Conservation (phyloP, 2,888 invertebrate genomes). For the Liodrosophila aerea region DNA sequence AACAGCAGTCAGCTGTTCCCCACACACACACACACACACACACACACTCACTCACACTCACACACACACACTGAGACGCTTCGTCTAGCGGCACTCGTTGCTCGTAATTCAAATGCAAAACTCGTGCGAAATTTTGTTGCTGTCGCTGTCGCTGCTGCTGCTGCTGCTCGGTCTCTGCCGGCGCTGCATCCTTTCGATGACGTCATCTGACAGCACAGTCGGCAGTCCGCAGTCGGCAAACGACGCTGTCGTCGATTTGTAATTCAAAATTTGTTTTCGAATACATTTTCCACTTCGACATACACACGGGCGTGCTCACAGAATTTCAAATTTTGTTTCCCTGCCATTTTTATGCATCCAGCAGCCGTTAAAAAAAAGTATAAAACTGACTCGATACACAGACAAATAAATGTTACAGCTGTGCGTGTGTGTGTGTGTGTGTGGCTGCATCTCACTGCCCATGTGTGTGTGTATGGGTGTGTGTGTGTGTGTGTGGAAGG, state of each 20-base stretch:
- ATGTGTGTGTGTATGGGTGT: constrained; percentile 18
- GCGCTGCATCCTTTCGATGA: constrained; percentile 68
- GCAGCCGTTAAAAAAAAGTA: constrained; percentile 67
- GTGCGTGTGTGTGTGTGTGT: constrained; percentile 13
- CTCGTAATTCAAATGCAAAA: constrained; percentile 79
- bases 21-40: constrained; percentile 20
- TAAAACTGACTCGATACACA: constrained; percentile 32
- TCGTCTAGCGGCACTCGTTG: constrained; percentile 61
- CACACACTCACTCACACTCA: constrained; percentile 22
- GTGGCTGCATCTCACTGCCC: constrained; percentile 15
- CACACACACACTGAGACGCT: constrained; percentile 16
- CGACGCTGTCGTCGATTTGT: constrained; percentile 65
- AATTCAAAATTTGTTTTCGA: constrained; percentile 78
- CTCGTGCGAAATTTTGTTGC: constrained; percentile 77
- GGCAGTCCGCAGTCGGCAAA: not conserved
- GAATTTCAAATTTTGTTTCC: constrained; percentile 78
- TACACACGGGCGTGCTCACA: constrained; percentile 58
- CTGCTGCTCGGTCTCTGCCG: constrained; percentile 23
- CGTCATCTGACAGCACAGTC: constrained; percentile 53
- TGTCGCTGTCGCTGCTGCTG: constrained; percentile 35
- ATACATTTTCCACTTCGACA: constrained; percentile 74
- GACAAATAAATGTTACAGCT: not conserved
- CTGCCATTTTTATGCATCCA: constrained; percentile 73
- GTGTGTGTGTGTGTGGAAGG: constrained; percentile 60
- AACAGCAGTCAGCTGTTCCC: constrained; percentile 73